Evolutionary conservation across 1,140 invertebrate species (phyloP).

Genomic region (Pogonognathellus flavescens): DNA sequence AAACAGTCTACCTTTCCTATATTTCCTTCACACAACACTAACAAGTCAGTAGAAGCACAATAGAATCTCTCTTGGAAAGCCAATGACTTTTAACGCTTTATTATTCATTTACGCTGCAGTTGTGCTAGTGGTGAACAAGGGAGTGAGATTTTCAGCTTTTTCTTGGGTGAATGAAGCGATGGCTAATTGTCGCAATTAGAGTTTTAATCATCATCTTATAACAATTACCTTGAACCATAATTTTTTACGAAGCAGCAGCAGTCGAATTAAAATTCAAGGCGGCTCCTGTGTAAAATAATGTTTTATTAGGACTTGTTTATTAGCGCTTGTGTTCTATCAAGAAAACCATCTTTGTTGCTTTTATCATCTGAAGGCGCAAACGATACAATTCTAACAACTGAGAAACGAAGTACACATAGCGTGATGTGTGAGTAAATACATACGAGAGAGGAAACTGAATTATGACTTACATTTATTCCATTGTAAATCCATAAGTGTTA

Average conservation of each 20-base stretch:
- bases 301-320: slow-evolving; percentile 10
- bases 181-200: slow-evolving; percentile 46
- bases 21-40: too few species aligned
- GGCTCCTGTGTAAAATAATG: slow-evolving; percentile 23
- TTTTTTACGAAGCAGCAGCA: slow-evolving; percentile 17
- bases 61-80: slow-evolving; percentile 3
- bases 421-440: too few species aligned
- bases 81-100: slow-evolving; percentile 38
- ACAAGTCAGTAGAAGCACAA: not conserved
- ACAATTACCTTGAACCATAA: slow-evolving; percentile 43
- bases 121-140: not conserved
- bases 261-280: slow-evolving; percentile 37
- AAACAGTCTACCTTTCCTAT: too few species aligned
- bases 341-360: too few species aligned
- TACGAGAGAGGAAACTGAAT: not conserved
- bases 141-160: not conserved
- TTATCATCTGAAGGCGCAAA: too few species aligned
- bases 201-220: slow-evolving; percentile 49
- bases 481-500: slow-evolving; percentile 17
- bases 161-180: not conserved
- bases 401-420: too few species aligned
- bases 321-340: not conserved
- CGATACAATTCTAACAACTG: too few species aligned
- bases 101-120: not conserved
- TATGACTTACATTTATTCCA: not conserved